phyloP scores from a whole-genome alignment of 1,140 invertebrate genomes.

The Eurosta solidaginis region DNA sequence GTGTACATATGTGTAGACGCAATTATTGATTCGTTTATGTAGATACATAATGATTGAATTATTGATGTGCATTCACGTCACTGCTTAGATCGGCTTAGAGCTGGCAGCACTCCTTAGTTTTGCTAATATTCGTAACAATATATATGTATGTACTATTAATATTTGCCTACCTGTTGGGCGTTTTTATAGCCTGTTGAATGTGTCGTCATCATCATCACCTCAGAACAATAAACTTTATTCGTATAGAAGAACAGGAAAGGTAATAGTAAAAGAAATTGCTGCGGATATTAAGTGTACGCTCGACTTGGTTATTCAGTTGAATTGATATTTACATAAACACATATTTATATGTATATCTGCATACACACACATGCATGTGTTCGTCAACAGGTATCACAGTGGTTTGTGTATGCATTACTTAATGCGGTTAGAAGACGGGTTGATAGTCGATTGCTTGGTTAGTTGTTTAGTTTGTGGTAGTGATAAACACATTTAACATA shows the following conservation, averaged over 20 bases:
- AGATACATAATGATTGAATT: too few species aligned
- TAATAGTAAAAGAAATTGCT: background rate
- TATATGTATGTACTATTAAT: background rate
- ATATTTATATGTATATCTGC: too few species aligned
- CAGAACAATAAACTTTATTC: background rate
- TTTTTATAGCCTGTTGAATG: background rate
- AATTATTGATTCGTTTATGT: too few species aligned
- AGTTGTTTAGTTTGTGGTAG: background rate
- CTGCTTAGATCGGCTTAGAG: too few species aligned
- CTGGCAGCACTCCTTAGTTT: too few species aligned
- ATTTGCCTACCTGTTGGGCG: slow-evolving; percentile 10
- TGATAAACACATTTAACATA: background rate
- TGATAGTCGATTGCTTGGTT: background rate
- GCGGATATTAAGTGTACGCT: slow-evolving; percentile 9
- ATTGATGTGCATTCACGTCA: too few species aligned
- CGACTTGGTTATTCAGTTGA: too few species aligned
- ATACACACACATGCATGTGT: too few species aligned
- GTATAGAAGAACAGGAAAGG: background rate
- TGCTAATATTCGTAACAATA: too few species aligned
- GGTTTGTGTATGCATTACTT: background rate
- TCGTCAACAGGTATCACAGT: background rate
- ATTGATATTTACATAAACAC: too few species aligned
- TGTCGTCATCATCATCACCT: slow-evolving; percentile 3
- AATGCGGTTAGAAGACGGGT: background rate
- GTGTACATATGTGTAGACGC: too few species aligned